Percentiles rank a stretch among this genome's conserved stretches.
These are phyloP conservation scores for Nemopilema nomurai DNA, from an alignment of 30 jellyfish, hydroid and myxozoan genomes.

Conservation along the genomic window DNA sequence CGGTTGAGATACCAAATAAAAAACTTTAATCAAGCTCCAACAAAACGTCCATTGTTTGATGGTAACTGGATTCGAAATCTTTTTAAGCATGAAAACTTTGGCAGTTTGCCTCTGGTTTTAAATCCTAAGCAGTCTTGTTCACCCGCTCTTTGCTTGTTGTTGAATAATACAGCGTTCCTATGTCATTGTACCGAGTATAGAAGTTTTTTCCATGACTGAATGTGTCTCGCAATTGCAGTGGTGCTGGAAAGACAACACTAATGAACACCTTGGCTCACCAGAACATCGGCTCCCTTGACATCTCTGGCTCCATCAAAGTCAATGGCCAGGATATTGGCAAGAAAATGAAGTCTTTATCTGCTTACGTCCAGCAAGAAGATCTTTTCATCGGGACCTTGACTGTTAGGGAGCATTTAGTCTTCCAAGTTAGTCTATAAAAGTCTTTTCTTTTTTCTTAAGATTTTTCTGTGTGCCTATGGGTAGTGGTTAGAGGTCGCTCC, in stretches of 20 bases:
- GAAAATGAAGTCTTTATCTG: slow-evolving; percentile 79
- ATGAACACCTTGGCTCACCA: slow-evolving; percentile 86
- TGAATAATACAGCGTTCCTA: too few relatives aligned
- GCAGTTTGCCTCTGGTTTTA: too few relatives aligned
- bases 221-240: slow-evolving; percentile 48
- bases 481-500: too few relatives aligned
- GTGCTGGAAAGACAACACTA: slow-evolving; percentile 97
- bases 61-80: too few relatives aligned
- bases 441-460: background rate
- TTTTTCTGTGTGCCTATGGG: background rate
- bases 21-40: too few relatives aligned
- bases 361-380: slow-evolving; percentile 95
- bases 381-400: slow-evolving; percentile 93
- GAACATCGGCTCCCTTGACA: slow-evolving; percentile 42
- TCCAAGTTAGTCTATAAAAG: slow-evolving; percentile 74
- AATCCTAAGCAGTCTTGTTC: too few relatives aligned
- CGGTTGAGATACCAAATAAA: too few relatives aligned
- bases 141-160: too few relatives aligned
- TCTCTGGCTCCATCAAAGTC: slow-evolving; percentile 75
- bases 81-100: too few relatives aligned
- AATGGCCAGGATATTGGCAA: slow-evolving; percentile 70
- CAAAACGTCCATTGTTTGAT: too few relatives aligned
- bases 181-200: too few relatives aligned
- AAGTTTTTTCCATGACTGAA: background rate
- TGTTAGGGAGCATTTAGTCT: slow-evolving; percentile 87